Percentiles rank a stretch among this genome's conserved stretches.
These are phyloP conservation scores for Diplazon laetatorius DNA, from an alignment of 2,888 invertebrate species.

Conservation along the genomic window DNA sequence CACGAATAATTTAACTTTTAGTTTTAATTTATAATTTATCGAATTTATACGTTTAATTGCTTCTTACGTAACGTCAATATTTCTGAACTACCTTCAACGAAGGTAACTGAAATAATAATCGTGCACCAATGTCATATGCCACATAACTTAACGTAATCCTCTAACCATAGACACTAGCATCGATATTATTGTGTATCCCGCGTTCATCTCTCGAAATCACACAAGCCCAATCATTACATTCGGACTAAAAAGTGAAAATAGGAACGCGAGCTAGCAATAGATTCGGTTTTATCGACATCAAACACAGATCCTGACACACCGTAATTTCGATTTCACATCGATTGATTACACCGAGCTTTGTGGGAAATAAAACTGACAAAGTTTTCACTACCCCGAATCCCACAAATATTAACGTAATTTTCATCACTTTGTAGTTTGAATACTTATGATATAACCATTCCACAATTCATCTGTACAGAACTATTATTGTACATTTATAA, in stretches of 20 bases:
- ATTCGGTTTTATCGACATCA: conserved; percentile 22
- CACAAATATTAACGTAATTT: conserved; percentile 38
- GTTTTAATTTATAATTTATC: conserved; percentile 70
- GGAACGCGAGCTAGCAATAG: conserved; percentile 20
- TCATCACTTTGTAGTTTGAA: conserved; percentile 52
- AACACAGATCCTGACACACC: neutral
- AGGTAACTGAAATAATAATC: conserved; percentile 73
- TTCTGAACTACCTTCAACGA: conserved; percentile 71
- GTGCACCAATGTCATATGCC: conserved; percentile 74
- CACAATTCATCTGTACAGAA: conserved; percentile 27
- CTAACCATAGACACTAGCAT: conserved; percentile 63
- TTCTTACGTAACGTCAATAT: conserved; percentile 81
- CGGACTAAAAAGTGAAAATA: conserved; percentile 50
- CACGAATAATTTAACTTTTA: conserved; percentile 79
- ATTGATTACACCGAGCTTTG: conserved; percentile 2
- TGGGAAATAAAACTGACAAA: conserved; percentile 14
- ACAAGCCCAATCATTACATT: conserved; percentile 48
- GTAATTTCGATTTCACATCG: conserved; percentile 1
- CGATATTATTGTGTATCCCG: conserved; percentile 11
- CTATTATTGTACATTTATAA: conserved; percentile 24
- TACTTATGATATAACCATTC: conserved; percentile 37
- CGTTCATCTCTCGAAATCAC: conserved; percentile 41
- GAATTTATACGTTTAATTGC: conserved; percentile 57
- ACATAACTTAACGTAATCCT: conserved; percentile 73
- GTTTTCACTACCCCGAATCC: conserved; percentile 6